Evolutionary conservation across 92 coral and sea anemone genomes (phyloP).

Genomic region (Parazoanthus darwini): DNA sequence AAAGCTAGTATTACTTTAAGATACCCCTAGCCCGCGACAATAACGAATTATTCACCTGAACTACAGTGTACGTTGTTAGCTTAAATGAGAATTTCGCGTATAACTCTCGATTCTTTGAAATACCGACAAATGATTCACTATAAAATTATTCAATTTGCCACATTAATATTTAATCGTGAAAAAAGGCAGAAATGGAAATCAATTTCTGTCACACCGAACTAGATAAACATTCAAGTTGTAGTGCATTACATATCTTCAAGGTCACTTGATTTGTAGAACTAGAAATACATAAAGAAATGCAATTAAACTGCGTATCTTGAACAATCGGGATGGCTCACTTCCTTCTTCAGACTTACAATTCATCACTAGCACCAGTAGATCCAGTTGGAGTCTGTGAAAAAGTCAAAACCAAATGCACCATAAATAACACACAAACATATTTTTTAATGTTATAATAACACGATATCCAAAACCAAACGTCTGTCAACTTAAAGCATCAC

Average conservation of each 20-base stretch:
- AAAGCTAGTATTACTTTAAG: neutral
- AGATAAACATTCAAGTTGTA: neutral
- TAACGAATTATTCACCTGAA: too few species aligned
- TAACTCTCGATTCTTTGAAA: too few species aligned
- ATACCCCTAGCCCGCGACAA: neutral
- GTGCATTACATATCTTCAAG: neutral
- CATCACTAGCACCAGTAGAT: constrained; percentile 65
- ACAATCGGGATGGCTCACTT: neutral
- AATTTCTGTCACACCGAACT: neutral
- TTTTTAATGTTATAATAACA: too few species aligned
- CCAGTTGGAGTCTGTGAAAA: constrained; percentile 77
- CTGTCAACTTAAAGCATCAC: too few species aligned
- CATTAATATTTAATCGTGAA: neutral
- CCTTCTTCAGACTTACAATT: constrained; percentile 72
- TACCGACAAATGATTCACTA: too few species aligned
- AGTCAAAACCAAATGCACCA: neutral
- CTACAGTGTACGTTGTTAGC: too few species aligned
- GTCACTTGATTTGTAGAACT: neutral
- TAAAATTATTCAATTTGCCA: neutral
- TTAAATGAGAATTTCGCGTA: too few species aligned
- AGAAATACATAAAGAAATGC: neutral
- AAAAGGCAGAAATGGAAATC: neutral
- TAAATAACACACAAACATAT: too few species aligned
- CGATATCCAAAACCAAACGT: too few species aligned
- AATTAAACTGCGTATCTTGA: neutral